phyloP scores from a whole-genome alignment of 2,888 invertebrate genomes.

The Notodonta dromedarius region DNA sequence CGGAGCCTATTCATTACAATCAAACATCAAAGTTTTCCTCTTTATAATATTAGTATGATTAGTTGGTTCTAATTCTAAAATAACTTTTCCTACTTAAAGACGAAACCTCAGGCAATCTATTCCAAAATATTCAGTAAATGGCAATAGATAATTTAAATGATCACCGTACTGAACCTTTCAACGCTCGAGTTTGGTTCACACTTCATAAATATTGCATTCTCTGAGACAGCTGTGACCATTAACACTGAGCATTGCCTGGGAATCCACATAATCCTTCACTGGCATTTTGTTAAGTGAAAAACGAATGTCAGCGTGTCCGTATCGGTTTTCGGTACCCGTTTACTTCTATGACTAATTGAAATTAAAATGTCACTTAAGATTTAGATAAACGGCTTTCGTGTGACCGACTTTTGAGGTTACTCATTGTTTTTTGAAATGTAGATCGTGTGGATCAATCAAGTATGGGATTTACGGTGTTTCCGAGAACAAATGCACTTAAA shows the following conservation, averaged over 20 bases:
- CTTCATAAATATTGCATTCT: constrained; percentile 31
- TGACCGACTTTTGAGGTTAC: constrained; percentile 23
- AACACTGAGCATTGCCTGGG: constrained; percentile 35
- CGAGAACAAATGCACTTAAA: constrained; percentile 24
- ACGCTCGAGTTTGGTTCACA: constrained; percentile 18
- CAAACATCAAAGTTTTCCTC: too few relatives aligned
- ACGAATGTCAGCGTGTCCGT: constrained; percentile 53
- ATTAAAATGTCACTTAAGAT: constrained; percentile 68
- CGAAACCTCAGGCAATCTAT: too few relatives aligned
- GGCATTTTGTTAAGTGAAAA: constrained; percentile 71
- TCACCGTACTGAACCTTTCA: constrained; percentile 9
- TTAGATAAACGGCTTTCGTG: constrained; percentile 57
- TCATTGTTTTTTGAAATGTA: constrained; percentile 24
- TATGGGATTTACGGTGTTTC: constrained; percentile 26
- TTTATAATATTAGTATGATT: too few relatives aligned
- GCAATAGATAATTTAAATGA: not conserved
- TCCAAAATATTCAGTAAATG: not conserved
- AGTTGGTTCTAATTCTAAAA: too few relatives aligned
- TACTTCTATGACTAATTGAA: constrained; percentile 66
- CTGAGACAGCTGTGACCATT: constrained; percentile 47
- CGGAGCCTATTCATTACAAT: too few relatives aligned
- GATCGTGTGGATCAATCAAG: constrained; percentile 23
- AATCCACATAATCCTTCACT: constrained; percentile 64
- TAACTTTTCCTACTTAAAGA: too few relatives aligned
- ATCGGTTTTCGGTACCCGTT: constrained; percentile 34